Percentiles rank a stretch among this genome's conserved stretches.
Conservation (phyloP, 1,140 invertebrate species). For the Chrysopa pallens region DNA sequence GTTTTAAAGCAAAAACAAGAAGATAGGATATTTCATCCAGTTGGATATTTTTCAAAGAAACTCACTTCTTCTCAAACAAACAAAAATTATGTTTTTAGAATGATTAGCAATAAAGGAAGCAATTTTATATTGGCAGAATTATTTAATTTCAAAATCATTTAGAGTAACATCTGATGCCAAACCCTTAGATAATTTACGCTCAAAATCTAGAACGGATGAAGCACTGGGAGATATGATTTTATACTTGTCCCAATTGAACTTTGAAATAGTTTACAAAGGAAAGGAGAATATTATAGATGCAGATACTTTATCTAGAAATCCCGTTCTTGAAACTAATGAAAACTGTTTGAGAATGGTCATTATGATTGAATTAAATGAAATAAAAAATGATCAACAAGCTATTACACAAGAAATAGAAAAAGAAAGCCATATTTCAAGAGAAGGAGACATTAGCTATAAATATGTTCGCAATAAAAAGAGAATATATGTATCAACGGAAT, state of each 20-base stretch:
- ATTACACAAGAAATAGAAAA: slow-evolving; percentile 9
- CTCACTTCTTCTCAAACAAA: neutral
- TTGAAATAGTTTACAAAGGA: slow-evolving; percentile 8
- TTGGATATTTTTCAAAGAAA: neutral
- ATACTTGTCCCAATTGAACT: slow-evolving; percentile 11
- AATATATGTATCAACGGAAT: slow-evolving; percentile 1
- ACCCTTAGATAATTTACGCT: slow-evolving; percentile 10
- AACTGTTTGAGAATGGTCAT: slow-evolving; percentile 9
- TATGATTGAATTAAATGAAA: slow-evolving; percentile 6
- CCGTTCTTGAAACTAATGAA: slow-evolving; percentile 3
- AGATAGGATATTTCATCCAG: neutral
- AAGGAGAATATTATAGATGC: slow-evolving; percentile 9
- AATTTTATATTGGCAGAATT: slow-evolving; percentile 6
- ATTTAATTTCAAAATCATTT: slow-evolving; percentile 7
- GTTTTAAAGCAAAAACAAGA: neutral
- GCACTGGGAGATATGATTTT: slow-evolving; percentile 8
- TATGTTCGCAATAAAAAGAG: slow-evolving; percentile 3
- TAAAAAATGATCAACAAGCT: slow-evolving; percentile 7
- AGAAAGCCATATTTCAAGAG: slow-evolving; percentile 7
- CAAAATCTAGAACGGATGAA: slow-evolving; percentile 12
- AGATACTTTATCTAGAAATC: slow-evolving; percentile 10
- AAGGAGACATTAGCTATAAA: neutral
- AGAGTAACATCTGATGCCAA: slow-evolving; percentile 9
- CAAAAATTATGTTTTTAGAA: neutral
- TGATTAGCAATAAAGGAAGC: neutral